Base-by-base conservation (phyloP, 2,113 vertebrate genomes). In the Cyprinodon brontotheroides region DNA sequence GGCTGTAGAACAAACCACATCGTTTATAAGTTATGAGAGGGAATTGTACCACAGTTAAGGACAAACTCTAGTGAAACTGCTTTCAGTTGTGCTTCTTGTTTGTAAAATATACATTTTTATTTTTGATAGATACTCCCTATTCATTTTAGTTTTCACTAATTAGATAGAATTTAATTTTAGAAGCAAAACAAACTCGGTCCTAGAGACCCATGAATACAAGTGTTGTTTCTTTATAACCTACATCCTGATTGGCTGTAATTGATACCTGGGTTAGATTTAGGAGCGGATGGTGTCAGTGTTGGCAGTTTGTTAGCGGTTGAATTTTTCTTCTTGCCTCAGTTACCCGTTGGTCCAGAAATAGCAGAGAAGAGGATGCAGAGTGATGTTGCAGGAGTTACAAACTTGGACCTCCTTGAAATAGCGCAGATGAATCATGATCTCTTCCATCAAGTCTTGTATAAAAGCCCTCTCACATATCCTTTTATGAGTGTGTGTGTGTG, bases 391-490 rank as follows among this genome's bases (percentile, higher is more conserved):
- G 64, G 68, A 60, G 40, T 80, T 61, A 72, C 73, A 50, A 61
- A 82, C 45, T n/a, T 50, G 48, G 69, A 39, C 57, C 77, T 78
- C 38, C 87, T 87, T 83, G 68, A 89, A 91, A 89, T 90, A 89
- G 76, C 65, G 8, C 11, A 45, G 40, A 69, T 86, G 77, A 90
- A 81, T 89, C 87, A 82, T 83, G 70, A 59, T 77, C 61, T 86
- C 77, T 69, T 11, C n/a, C 45, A 22, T 7, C 45, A 68, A 77
- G 43, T 41, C 60, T 78, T 62, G 47, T 72, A 45, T 73, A 80
- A 77, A 84, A 83, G 85, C 89, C 79, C 86, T 90, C 53, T 70
- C 70, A 39, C 69, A 79, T 38, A 47, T 74, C 60, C 70, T 75
- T 65, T 74, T 79, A 14, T 75, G 68, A 14, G 68, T 48, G 38